A percentile compares a stretch with the other conserved stretches of the same genome.
phyloP scores from a whole-genome alignment of 2,113 vertebrate species.

The Pitta sordida region DNA sequence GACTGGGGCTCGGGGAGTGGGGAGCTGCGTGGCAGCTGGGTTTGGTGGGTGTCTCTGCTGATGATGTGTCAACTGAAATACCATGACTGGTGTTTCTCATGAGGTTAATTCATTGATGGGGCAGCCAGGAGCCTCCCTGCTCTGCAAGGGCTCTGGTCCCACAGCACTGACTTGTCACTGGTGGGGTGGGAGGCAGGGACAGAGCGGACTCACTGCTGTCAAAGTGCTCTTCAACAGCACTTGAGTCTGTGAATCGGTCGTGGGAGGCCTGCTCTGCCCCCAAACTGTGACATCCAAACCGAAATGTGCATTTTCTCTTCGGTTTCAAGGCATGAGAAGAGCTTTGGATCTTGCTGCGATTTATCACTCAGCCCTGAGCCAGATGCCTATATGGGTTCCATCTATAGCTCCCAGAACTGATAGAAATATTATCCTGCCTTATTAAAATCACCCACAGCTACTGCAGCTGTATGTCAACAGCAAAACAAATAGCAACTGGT shows the following conservation, averaged over 20 bases:
- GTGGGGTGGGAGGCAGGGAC: neutral
- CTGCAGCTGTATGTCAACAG: conserved; percentile 46
- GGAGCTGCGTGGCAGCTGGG: too few relatives aligned
- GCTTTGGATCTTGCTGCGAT: conserved; percentile 19
- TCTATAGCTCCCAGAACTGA: conserved; percentile 36
- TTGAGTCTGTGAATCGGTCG: neutral
- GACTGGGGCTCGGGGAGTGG: fast-evolving
- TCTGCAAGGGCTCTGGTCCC: neutral
- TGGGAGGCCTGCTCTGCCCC: neutral
- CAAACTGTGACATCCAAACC: neutral
- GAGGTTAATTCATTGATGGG: neutral
- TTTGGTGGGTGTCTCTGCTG: neutral
- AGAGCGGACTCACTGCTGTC: neutral
- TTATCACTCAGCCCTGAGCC: conserved; percentile 19
- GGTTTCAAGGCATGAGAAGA: conserved; percentile 5
- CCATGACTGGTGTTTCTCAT: fast-evolving
- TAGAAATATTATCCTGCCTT: conserved; percentile 51
- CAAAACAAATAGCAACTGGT: neutral
- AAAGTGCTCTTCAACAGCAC: neutral
- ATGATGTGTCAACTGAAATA: neutral
- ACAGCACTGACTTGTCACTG: neutral
- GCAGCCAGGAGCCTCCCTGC: neutral
- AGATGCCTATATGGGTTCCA: conserved; percentile 26
- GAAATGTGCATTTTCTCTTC: neutral
- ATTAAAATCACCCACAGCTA: conserved; percentile 60